Percentiles rank a stretch among this genome's conserved stretches.
Conservation (phyloP, 1,140 invertebrate genomes). For the Liolophura sinensis region DNA sequence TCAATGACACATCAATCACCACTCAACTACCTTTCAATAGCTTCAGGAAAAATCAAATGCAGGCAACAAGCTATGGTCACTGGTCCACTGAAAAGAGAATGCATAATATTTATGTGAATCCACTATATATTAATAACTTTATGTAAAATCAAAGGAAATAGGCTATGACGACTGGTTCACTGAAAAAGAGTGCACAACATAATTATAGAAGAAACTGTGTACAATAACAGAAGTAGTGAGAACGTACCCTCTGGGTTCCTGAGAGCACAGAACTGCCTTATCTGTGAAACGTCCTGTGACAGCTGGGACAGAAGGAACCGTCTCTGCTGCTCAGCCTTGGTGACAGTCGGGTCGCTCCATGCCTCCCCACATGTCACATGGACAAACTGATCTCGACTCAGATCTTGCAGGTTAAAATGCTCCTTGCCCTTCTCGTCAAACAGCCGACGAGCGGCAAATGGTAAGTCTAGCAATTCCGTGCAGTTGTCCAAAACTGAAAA, state of each 20-base stretch:
- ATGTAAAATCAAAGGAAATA: no score
- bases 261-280: constrained; percentile 48
- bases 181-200: no score
- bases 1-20: no score
- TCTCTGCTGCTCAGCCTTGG: constrained; percentile 50
- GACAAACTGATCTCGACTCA: constrained; percentile 51
- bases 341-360: constrained; percentile 53
- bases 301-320: constrained; percentile 49
- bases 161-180: no score
- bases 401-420: constrained; percentile 44
- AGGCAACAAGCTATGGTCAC: no score
- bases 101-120: no score
- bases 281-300: constrained; percentile 51
- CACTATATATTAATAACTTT: no score
- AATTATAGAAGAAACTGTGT: no score
- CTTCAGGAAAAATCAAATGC: no score
- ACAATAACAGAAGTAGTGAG: not conserved
- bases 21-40: no score
- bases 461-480: constrained; percentile 49
- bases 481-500: constrained; percentile 56
- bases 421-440: constrained; percentile 56
- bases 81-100: no score
- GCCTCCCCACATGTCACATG: constrained; percentile 56
- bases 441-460: constrained; percentile 55
- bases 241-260: constrained; percentile 48